phyloP scores from a whole-genome alignment of 2,888 invertebrate species.

The Cheilosia vulpina region DNA sequence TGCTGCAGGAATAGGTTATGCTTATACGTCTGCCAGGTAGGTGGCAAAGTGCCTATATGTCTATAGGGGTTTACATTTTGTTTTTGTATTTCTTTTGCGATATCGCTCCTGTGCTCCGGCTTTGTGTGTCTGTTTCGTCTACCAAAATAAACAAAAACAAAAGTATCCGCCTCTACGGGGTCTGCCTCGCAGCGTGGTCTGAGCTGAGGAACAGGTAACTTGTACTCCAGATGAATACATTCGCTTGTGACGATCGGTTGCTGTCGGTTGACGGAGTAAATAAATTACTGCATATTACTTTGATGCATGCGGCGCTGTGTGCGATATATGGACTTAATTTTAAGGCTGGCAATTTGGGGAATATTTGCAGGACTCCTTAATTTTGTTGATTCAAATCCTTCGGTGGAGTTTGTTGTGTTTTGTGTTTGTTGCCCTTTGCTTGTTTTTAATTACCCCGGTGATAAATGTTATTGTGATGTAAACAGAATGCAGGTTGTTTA shows the following conservation, averaged over 20 bases:
- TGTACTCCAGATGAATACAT: constrained; percentile 65
- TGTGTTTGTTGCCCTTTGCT: no score
- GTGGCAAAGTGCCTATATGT: constrained; percentile 31
- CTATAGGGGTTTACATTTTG: constrained; percentile 37
- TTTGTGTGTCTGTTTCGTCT: constrained; percentile 24
- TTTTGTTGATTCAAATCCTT: constrained; percentile 24
- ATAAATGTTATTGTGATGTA: constrained; percentile 65
- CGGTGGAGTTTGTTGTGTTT: constrained; percentile 29
- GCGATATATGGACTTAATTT: constrained; percentile 44
- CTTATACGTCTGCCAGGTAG: constrained; percentile 41
- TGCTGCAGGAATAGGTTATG: constrained; percentile 33
- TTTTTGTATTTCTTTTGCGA: constrained; percentile 36
- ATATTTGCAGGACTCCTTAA: constrained; percentile 56
- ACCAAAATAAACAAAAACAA: constrained; percentile 34
- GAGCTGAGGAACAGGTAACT: constrained; percentile 47
- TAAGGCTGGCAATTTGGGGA: constrained; percentile 13
- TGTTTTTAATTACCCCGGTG: constrained; percentile 43
- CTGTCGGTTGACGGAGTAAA: constrained; percentile 6
- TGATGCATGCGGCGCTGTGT: constrained; percentile 21
- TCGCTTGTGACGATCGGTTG: constrained; percentile 63
- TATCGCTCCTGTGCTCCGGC: constrained; percentile 30
- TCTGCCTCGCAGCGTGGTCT: constrained; percentile 17
- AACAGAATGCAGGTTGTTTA: constrained; percentile 66
- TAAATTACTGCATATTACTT: constrained; percentile 37
- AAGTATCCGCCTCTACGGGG: constrained; percentile 47